A percentile compares a stretch with the other conserved stretches of the same genome.
Evolutionary conservation across 2,113 vertebrate species (phyloP).

Genomic region (Serilophus lunatus): DNA sequence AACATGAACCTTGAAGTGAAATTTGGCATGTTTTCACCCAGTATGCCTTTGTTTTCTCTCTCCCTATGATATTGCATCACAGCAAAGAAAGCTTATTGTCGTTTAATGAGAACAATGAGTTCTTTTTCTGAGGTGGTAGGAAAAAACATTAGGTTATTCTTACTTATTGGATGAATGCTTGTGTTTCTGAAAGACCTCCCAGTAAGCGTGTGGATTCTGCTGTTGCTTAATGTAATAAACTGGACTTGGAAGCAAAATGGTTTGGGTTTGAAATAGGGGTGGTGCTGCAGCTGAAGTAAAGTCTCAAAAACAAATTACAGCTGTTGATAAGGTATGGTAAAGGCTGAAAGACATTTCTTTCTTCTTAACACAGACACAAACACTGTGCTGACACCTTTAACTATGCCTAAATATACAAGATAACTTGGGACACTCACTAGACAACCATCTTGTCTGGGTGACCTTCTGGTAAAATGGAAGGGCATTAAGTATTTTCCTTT

Average conservation of each 20-base stretch:
- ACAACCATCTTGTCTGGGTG: background rate
- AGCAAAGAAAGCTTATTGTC: background rate
- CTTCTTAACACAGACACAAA: background rate
- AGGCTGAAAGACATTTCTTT: background rate
- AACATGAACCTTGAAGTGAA: background rate
- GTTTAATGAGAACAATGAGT: conserved; percentile 17
- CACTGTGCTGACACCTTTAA: background rate
- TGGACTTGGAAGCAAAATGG: background rate
- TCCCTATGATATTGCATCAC: background rate
- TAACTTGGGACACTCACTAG: background rate
- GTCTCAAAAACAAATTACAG: background rate
- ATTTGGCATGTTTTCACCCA: background rate
- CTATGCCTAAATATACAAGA: background rate
- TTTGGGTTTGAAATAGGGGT: background rate
- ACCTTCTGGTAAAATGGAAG: background rate
- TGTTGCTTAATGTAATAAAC: background rate
- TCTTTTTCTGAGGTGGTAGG: background rate
- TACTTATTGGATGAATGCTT: background rate
- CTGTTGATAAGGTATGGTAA: background rate
- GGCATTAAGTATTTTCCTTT: background rate
- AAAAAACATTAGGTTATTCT: background rate
- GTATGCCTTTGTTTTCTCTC: background rate
- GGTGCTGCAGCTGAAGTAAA: background rate
- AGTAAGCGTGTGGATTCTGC: background rate
- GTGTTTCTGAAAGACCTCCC: background rate